Conservation (phyloP, 2,888 invertebrate species). For the Ernsta delagoae region DNA sequence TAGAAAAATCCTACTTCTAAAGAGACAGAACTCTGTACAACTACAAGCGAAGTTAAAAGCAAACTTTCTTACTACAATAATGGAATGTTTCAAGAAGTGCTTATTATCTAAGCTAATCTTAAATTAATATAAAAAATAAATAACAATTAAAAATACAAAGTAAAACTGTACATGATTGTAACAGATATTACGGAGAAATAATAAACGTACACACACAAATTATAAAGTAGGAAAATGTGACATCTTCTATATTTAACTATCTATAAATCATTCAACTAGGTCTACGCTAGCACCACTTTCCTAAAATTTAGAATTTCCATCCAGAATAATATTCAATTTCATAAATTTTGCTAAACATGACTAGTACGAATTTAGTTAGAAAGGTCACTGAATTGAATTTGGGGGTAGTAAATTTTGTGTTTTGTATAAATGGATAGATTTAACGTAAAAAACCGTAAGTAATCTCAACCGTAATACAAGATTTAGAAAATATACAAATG, state of each 20-base stretch:
- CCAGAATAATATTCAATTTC: slow-evolving; percentile 40
- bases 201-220: slow-evolving; percentile 44
- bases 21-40: slow-evolving; percentile 37
- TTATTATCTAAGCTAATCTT: slow-evolving; percentile 38
- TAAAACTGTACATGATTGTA: slow-evolving; percentile 46
- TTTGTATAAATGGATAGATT: too few species aligned
- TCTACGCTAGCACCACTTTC: slow-evolving; percentile 55
- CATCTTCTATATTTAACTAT: slow-evolving; percentile 31
- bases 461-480: too few species aligned
- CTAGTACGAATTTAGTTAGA: slow-evolving; percentile 55
- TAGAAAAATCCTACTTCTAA: slow-evolving; percentile 24
- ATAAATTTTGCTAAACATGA: slow-evolving; percentile 52
- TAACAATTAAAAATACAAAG: slow-evolving; percentile 44
- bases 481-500: too few species aligned
- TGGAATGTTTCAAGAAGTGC: slow-evolving; percentile 59
- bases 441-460: too few species aligned
- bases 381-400: slow-evolving; percentile 33
- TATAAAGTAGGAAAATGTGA: slow-evolving; percentile 34
- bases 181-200: slow-evolving; percentile 40
- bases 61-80: slow-evolving; percentile 45
- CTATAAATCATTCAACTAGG: slow-evolving; percentile 44
- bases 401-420: too few species aligned
- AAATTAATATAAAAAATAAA: slow-evolving; percentile 47
- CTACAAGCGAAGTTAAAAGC: slow-evolving; percentile 39
- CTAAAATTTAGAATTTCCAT: slow-evolving; percentile 45